phyloP scores from a whole-genome alignment of 1,140 invertebrate species.

The Melanaphis sacchari region DNA sequence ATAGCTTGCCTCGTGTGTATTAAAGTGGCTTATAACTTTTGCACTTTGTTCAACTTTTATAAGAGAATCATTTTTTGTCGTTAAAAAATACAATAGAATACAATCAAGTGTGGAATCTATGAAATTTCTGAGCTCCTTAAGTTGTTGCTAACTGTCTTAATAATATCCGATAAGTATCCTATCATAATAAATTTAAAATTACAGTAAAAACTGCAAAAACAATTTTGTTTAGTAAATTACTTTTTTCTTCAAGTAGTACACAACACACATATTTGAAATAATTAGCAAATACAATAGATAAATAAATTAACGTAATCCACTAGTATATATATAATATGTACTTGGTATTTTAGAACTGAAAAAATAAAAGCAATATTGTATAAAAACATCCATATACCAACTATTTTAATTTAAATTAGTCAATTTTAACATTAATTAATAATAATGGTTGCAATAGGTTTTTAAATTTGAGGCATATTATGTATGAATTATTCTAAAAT shows the following conservation, averaged over 20 bases:
- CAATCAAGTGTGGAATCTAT: neutral
- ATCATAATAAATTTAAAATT: neutral
- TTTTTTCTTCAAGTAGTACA: neutral
- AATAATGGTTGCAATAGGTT: neutral
- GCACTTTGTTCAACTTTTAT: neutral
- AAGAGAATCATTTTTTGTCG: neutral
- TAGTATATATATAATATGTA: neutral
- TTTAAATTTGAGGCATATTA: neutral
- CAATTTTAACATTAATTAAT: neutral
- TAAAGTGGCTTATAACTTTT: constrained; percentile 35
- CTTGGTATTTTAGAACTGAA: neutral
- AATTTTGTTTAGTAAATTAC: neutral
- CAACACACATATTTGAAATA: neutral
- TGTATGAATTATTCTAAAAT: neutral
- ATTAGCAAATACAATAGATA: neutral
- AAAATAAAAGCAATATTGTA: neutral
- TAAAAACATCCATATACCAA: neutral
- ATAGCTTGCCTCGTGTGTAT: neutral
- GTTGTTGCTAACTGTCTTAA: neutral
- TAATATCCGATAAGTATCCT: neutral
- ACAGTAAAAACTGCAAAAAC: neutral
- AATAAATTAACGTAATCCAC: neutral
- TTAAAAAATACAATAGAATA: neutral
- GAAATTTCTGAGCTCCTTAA: neutral
- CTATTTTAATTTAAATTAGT: neutral